Base-by-base conservation (phyloP, 53 echinoderm and acorn worm species). In the Paracentrotus lividus region DNA sequence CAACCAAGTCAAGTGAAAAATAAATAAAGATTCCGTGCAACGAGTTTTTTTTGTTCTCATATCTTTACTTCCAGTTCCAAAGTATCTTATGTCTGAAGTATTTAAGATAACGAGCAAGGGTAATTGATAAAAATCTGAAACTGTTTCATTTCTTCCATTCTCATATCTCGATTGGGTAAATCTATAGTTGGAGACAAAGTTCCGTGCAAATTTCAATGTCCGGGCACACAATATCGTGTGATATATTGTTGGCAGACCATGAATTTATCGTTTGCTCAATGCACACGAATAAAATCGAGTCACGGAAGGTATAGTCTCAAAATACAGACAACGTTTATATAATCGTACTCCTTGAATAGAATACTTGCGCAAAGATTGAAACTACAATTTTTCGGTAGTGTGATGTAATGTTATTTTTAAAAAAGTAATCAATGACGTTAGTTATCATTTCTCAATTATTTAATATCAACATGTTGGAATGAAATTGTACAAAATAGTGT, bases 121-220 rank as follows among this genome's bases (percentile, higher is more conserved):
- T 3, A 32, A 72, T 18, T 72, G 72, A 36, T 72, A 40, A 72
- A 72, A 9, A 21, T 72, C 72, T 72, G 72, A 72, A 72, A 72
- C 72, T 72, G 72, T 72, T 72, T 72, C 72, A 72, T 14, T 72
- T 72, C 72, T 72, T 72, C 40, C 72, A 72, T 40, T 72, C 40
- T 38, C 27, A 72, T 32, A 72, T 40, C 21, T 36, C 21, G 72
- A 32, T 20, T n/a, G 72, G 26, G 72, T 72, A 36, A 72, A 72
- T 38, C 18, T 60, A 72, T 32, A 8, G 40, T n/a, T n/a, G 15
- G 72, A 40, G 5, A 72, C 36, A 1, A 72, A 40, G 40, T 72
- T 72, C 40, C 72, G 72, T 72, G 72, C 72, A 72, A 72, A 72
- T 72, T 72, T 40, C 72, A 72, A 72, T 72, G 72, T 72, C 72